These are phyloP conservation scores for Enoplolaimus lenunculus DNA, from an alignment of 2,888 invertebrate genomes.

Conservation along the genomic window DNA sequence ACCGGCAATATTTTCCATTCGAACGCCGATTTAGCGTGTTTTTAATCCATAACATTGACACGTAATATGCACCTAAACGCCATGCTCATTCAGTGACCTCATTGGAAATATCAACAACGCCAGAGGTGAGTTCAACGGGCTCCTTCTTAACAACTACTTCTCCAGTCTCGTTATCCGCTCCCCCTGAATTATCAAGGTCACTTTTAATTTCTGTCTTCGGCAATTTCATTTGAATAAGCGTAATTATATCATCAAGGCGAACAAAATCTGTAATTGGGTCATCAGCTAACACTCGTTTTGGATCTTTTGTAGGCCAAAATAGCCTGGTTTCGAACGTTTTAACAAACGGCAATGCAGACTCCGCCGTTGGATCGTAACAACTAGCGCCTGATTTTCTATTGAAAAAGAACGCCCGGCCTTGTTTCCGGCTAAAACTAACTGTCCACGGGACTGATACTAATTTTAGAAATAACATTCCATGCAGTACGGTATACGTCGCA, in stretches of 20 bases:
- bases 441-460: not conserved
- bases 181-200: too few relatives aligned
- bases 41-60: too few relatives aligned
- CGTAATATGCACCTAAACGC: too few relatives aligned
- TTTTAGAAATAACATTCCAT: not conserved
- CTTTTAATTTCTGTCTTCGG: too few relatives aligned
- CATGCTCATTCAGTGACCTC: too few relatives aligned
- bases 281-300: not conserved
- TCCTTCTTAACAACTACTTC: too few relatives aligned
- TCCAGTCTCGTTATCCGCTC: too few relatives aligned
- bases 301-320: not conserved
- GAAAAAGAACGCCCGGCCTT: not conserved
- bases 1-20: too few relatives aligned
- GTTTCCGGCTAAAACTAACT: not conserved
- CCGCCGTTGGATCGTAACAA: not conserved
- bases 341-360: not conserved
- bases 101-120: too few relatives aligned
- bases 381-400: not conserved
- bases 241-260: not conserved
- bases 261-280: not conserved
- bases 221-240: not conserved
- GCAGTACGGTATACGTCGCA: not conserved
- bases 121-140: too few relatives aligned
- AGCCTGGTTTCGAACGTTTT: not conserved
- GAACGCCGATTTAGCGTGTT: too few relatives aligned